A percentile compares a stretch with the other conserved stretches of the same genome.
Evolutionary conservation across 2,888 invertebrate species (phyloP).

Genomic region (Drosophila neotestacea): DNA sequence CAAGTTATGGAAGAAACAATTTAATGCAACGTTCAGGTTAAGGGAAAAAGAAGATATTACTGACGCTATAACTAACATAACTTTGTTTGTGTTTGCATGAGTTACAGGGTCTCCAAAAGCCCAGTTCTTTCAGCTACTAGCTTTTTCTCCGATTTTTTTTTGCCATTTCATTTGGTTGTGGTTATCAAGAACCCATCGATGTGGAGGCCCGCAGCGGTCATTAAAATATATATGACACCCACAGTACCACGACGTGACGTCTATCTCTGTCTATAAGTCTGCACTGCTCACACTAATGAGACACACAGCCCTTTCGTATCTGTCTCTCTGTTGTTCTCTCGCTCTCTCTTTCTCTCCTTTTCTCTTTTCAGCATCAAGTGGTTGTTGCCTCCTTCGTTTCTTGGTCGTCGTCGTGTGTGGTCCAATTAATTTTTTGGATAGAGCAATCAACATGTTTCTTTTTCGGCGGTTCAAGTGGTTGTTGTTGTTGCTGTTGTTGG

Average conservation of each 20-base stretch:
- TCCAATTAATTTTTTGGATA: constrained; percentile 79
- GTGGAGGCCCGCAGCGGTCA: constrained; percentile 40
- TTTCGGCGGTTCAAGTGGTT: constrained; percentile 55
- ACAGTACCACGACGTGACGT: constrained; percentile 52
- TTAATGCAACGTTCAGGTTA: too few relatives aligned
- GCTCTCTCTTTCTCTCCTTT: background rate
- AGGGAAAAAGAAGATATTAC: too few relatives aligned
- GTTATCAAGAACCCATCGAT: constrained; percentile 57
- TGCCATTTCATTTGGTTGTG: constrained; percentile 68
- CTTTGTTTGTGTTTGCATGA: too few relatives aligned
- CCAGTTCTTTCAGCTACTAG: background rate
- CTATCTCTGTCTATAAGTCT: constrained; percentile 25
- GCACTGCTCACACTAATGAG: too few relatives aligned
- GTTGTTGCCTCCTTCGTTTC: constrained; percentile 28
- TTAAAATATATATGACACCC: constrained; percentile 80
- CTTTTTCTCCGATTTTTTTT: constrained; percentile 23
- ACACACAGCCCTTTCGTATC: constrained; percentile 6
- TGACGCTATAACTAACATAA: too few relatives aligned
- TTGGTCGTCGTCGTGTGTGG: constrained; percentile 64
- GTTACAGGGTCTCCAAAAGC: too few relatives aligned
- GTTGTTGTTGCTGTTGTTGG: constrained; percentile 33
- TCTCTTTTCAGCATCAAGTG: constrained; percentile 22
- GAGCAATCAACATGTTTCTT: constrained; percentile 79
- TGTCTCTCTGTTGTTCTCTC: background rate
- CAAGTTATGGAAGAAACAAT: too few relatives aligned